Conservation (phyloP, 2,797 vertebrate genomes). For the Aulostomus chinensis region DNA sequence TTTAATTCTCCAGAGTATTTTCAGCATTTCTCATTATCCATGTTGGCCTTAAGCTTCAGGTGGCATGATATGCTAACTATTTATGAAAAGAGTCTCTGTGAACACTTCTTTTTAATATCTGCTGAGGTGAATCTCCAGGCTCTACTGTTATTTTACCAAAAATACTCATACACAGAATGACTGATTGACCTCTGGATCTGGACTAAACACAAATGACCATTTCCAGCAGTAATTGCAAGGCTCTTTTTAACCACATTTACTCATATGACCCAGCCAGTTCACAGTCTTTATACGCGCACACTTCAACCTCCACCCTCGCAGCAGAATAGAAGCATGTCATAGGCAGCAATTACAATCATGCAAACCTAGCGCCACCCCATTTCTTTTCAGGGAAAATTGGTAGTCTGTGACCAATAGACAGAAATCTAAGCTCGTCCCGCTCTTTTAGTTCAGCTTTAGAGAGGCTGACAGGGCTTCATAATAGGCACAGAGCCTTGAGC, state of each 20-base stretch:
- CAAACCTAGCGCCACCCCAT: too few species aligned
- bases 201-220: background rate
- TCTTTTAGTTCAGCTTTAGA: constrained; percentile 1
- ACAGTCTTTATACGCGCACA: too few species aligned
- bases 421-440: constrained; percentile 1
- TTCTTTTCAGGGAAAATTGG: background rate
- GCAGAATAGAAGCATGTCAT: background rate
- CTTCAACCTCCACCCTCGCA: too few species aligned
- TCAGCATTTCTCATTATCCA: too few species aligned
- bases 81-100: too few species aligned
- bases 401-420: background rate
- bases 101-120: too few species aligned
- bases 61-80: too few species aligned
- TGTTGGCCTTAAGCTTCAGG: too few species aligned
- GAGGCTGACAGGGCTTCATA: constrained; percentile 7
- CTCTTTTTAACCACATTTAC: background rate
- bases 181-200: background rate
- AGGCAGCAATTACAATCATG: background rate
- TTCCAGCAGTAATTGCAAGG: background rate
- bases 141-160: too few species aligned
- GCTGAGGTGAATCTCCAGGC: too few species aligned
- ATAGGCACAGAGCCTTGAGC: constrained; percentile 7
- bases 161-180: background rate
- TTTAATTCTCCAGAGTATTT: too few species aligned
- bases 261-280: background rate